A percentile compares a stretch with the other conserved stretches of the same genome.
Conservation (phyloP, 2,113 vertebrate species). For the Bos indicus region DNA sequence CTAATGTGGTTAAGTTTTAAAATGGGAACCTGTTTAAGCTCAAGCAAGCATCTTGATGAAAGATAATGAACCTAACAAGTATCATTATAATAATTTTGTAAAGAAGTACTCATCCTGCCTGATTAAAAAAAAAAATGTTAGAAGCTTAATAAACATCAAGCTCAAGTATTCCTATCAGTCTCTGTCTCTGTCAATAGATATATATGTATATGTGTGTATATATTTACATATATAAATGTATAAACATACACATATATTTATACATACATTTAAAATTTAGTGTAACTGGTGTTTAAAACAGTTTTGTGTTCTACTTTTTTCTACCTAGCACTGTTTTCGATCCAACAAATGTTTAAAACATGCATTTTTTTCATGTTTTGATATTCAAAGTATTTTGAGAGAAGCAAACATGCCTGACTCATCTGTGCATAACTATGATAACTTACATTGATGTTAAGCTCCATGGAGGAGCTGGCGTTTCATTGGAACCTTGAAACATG, state of each 20-base stretch:
- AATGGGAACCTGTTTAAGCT: background rate
- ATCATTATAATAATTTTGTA: background rate
- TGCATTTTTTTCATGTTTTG: background rate
- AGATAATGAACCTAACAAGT: background rate
- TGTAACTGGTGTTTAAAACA: background rate
- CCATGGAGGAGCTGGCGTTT: background rate
- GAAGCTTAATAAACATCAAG: background rate
- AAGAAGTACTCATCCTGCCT: background rate
- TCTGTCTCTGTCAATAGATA: background rate
- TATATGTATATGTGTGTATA: background rate
- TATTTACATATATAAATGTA: background rate
- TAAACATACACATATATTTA: background rate
- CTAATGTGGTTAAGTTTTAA: background rate
- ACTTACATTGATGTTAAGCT: background rate
- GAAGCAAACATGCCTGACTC: background rate
- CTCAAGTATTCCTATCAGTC: background rate
- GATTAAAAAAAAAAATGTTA: background rate
- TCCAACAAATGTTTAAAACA: background rate
- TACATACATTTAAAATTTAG: background rate
- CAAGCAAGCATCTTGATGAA: background rate
- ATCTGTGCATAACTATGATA: background rate
- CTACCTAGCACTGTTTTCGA: background rate
- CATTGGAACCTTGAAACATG: background rate
- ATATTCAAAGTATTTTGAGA: slow-evolving; percentile 1
- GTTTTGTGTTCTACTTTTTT: slow-evolving; percentile 4